Evolutionary conservation across 2,113 vertebrate genomes (phyloP), one percentile per base, ranked within the genome.

Genomic region (Etheostoma spectabile): DNA sequence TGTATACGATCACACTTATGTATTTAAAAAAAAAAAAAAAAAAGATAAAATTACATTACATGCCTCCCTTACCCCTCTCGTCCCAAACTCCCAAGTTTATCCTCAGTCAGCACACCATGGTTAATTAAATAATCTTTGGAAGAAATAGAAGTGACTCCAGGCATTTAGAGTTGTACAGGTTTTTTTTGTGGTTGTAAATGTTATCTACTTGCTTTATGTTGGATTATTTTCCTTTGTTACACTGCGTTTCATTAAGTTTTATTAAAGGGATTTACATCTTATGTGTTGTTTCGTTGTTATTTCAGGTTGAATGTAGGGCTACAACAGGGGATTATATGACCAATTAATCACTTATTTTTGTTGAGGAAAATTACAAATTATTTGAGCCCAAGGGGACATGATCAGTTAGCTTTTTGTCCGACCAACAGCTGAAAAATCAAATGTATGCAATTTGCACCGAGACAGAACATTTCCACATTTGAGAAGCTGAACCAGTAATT

Each of bases 151-250:
- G 86, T 93, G 92, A 94, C 93, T 94, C 87, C 91, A 94, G 92
- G 88, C 87, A 86, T 94, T 94, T 95, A 95, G 91, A 94, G 92
- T 94, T 96, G 95, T 96, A 96, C 95, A 96, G 91, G 92, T 93
- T 79, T 90, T n/a, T 89, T 94, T 93, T 95, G 95, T 96, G 96
- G 95, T 96, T 97, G 96, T 97, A 96, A 96, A 97, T 97, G 96
- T 96, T 96, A 94, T 93, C 92, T 91, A 92, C 90, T 95, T 94
- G 91, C 90, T 93, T 94, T 94, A 90, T 93, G 89, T 94, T 95
- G 89, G n/a, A 82, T 89, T 94, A 91, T 95, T 90, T 92, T 94
- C 92, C 91, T 94, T 94, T 92, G 95, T 96, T 95, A 95, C 93
- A 94, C 94, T 95, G 95, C 93, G 84, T 93, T 95, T 96, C 94